Evolutionary conservation across 2,888 invertebrate genomes (phyloP).

Genomic region (Crocallis elinguaria): DNA sequence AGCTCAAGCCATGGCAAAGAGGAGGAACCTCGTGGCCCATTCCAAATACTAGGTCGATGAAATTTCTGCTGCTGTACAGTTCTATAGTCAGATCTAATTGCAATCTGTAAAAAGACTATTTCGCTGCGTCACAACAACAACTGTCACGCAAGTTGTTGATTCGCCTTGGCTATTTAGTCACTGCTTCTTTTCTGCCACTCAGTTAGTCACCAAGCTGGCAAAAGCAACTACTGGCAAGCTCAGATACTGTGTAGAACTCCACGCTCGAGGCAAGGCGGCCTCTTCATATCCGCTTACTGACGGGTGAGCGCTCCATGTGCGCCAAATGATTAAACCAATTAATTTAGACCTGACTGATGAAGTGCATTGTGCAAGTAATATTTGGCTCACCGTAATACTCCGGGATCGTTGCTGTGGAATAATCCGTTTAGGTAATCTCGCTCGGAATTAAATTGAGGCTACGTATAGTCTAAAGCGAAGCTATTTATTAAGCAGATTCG

Average conservation of each 20-base stretch:
- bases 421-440: conserved; percentile 34
- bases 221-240: no score
- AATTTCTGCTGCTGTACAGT: no score
- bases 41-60: no score
- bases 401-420: conserved; percentile 21
- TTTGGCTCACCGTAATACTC: conserved; percentile 32
- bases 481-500: conserved; percentile 33
- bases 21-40: no score
- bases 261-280: conserved; percentile 36
- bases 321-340: conserved; percentile 61
- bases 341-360: conserved; percentile 57
- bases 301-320: conserved; percentile 55
- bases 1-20: no score
- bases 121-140: no score
- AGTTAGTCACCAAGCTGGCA: no score
- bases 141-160: no score
- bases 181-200: no score
- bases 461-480: conserved; percentile 23
- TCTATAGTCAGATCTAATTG: no score
- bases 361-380: conserved; percentile 48
- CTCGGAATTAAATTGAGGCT: conserved; percentile 28
- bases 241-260: conserved; percentile 4
- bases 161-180: no score
- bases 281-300: conserved; percentile 59
- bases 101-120: no score